Evolutionary conservation across 2,797 vertebrate species (phyloP).

Genomic region (Chelonia mydas): DNA sequence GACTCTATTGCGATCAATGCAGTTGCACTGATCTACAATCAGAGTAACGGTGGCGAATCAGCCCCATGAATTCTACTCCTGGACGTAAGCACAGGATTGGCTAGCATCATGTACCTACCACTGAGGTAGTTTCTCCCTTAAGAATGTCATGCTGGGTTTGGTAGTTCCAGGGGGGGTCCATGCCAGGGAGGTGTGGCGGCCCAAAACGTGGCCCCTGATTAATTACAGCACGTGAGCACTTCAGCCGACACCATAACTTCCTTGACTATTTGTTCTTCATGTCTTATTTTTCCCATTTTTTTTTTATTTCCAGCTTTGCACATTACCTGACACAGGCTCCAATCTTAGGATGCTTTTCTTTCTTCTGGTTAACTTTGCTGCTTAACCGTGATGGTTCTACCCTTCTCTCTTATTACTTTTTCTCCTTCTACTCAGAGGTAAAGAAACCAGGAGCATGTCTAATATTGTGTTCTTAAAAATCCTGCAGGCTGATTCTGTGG

Average conservation of each 20-base stretch:
- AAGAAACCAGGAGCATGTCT: neutral
- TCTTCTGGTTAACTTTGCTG: neutral
- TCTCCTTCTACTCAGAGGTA: neutral
- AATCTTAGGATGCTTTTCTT: neutral
- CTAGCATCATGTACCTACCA: neutral
- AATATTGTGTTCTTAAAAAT: neutral
- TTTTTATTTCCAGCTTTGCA: neutral
- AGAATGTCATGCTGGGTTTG: neutral
- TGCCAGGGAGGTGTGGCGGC: neutral
- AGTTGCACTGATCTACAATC: neutral
- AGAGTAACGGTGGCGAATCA: neutral
- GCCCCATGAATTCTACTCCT: neutral
- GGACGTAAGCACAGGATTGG: rapidly evolving
- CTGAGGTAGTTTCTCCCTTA: neutral
- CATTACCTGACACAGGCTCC: neutral
- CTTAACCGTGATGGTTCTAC: neutral
- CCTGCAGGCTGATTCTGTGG: constrained; percentile 17
- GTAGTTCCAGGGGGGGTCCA: neutral
- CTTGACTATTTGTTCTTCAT: neutral
- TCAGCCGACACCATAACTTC: neutral
- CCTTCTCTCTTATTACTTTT: constrained; percentile 29
- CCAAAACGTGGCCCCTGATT: neutral
- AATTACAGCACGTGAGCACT: neutral
- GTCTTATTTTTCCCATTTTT: neutral
- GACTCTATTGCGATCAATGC: neutral